Conservation (phyloP, 2,888 invertebrate genomes). For the Acanthosoma haemorrhoidale region DNA sequence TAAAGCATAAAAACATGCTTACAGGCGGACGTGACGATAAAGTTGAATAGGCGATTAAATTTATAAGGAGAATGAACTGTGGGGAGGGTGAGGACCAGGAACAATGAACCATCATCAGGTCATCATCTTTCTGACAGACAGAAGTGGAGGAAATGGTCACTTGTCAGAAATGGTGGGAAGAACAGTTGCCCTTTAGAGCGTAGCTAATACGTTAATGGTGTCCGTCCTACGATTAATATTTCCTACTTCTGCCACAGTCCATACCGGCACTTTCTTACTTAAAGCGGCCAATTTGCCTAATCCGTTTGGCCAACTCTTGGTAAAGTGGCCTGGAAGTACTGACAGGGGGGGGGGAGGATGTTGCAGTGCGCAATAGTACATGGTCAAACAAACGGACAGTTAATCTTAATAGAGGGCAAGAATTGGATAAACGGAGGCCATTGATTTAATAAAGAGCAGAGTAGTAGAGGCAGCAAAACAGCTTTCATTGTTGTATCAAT, state of each 20-base stretch:
- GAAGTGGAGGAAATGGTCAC: constrained; percentile 19
- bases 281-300: not conserved
- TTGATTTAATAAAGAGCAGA: too few relatives aligned
- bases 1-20: too few relatives aligned
- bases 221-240: not conserved
- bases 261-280: not conserved
- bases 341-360: too few relatives aligned
- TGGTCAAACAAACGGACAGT: too few relatives aligned
- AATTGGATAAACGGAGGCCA: too few relatives aligned
- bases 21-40: too few relatives aligned
- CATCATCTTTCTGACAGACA: constrained; percentile 21
- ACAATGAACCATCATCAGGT: not conserved
- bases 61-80: not conserved
- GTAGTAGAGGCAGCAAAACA: too few relatives aligned
- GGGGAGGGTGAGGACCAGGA: not conserved
- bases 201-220: constrained; percentile 17
- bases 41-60: too few relatives aligned
- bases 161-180: constrained; percentile 23
- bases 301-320: not conserved
- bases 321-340: too few relatives aligned
- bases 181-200: not conserved
- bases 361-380: too few relatives aligned
- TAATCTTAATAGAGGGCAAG: too few relatives aligned
- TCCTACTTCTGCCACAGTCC: not conserved
- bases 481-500: too few relatives aligned